These are phyloP conservation scores for Glandiceps talaboti DNA, from an alignment of 53 echinoderm and acorn worm genomes.

Conservation along the genomic window DNA sequence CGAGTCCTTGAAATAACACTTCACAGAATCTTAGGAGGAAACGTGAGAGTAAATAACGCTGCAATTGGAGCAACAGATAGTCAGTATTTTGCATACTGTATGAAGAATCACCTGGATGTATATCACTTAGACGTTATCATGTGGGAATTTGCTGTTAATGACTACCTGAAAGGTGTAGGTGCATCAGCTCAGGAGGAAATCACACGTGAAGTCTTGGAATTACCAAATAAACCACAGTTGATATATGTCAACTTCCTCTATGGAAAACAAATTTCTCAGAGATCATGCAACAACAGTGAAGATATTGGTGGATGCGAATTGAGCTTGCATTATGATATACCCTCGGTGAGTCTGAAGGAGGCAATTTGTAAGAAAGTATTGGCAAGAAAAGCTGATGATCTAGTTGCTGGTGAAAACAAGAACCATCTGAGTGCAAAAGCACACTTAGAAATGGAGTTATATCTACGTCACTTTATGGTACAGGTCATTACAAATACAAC, in stretches of 20 bases:
- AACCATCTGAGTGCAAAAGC: slow-evolving; percentile 22
- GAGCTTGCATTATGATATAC: slow-evolving; percentile 44
- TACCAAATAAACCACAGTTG: slow-evolving; percentile 38
- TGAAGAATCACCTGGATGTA: slow-evolving; percentile 43
- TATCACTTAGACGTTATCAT: slow-evolving; percentile 54
- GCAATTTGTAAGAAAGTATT: slow-evolving; percentile 51
- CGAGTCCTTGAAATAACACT: slow-evolving; percentile 36
- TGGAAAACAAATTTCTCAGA: slow-evolving; percentile 31
- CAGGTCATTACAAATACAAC: slow-evolving; percentile 10
- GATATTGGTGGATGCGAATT: slow-evolving; percentile 48
- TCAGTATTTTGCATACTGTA: slow-evolving; percentile 58
- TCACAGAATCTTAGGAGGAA: slow-evolving; percentile 30
- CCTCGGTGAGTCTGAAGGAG: slow-evolving; percentile 57
- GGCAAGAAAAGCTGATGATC: slow-evolving; percentile 50
- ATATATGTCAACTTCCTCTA: slow-evolving; percentile 64
- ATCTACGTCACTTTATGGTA: slow-evolving; percentile 42
- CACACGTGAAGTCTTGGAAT: slow-evolving; percentile 30
- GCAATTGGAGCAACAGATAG: slow-evolving; percentile 39
- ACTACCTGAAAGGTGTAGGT: slow-evolving; percentile 32
- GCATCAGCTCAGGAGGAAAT: slow-evolving; percentile 64
- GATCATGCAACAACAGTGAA: slow-evolving; percentile 66
- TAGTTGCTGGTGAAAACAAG: slow-evolving; percentile 29
- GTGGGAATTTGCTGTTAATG: slow-evolving; percentile 58
- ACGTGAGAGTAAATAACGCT: slow-evolving; percentile 49
- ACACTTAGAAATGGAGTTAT: slow-evolving; percentile 59